Evolutionary conservation across 2,113 vertebrate genomes (phyloP).

Genomic region (Mirza zaza): DNA sequence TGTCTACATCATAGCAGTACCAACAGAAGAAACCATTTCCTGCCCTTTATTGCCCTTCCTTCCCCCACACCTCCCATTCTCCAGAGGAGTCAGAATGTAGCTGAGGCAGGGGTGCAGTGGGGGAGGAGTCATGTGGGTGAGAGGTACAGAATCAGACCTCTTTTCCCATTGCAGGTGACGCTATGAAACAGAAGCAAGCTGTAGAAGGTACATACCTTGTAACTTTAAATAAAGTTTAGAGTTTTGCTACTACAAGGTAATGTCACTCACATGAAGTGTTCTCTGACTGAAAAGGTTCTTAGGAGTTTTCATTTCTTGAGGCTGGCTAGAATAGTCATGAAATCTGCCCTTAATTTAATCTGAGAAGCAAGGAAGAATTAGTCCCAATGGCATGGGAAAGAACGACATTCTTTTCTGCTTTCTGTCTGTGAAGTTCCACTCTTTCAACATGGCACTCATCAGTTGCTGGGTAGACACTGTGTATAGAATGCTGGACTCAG

Average conservation of each 20-base stretch:
- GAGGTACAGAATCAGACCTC: neutral
- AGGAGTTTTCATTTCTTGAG: conserved; percentile 13
- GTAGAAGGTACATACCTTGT: neutral
- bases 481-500: neutral
- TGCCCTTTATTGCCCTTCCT: neutral
- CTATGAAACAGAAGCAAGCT: neutral
- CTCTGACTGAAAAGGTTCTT: neutral
- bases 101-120: neutral
- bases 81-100: neutral
- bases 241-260: neutral
- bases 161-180: neutral
- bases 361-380: neutral
- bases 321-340: neutral
- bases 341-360: neutral
- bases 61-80: neutral
- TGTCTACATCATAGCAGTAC: neutral
- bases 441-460: neutral
- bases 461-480: neutral
- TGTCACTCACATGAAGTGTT: neutral
- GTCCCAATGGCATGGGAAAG: neutral
- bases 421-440: neutral
- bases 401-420: neutral
- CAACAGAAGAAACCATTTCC: neutral
- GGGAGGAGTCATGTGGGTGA: neutral
- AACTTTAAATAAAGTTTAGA: neutral